These are phyloP conservation scores for Tenthredo mesomela DNA, from an alignment of 2,888 invertebrate species.

Conservation along the genomic window DNA sequence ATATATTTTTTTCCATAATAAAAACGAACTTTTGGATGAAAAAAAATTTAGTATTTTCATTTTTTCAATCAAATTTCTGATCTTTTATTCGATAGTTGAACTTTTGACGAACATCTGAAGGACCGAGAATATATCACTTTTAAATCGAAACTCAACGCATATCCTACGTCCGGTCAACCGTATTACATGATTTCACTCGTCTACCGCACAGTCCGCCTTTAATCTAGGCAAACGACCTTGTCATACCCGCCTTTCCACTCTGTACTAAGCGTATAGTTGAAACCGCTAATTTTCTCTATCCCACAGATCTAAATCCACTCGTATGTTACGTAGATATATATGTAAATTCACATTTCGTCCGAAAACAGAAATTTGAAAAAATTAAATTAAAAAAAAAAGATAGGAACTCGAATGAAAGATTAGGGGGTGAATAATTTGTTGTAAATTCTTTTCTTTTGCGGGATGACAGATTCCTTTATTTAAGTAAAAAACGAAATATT, in stretches of 20 bases:
- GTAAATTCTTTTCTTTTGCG: too few relatives aligned
- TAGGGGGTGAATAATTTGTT: too few relatives aligned
- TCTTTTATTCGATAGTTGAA: background rate
- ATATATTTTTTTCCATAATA: background rate
- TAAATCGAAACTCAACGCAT: background rate
- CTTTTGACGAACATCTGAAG: background rate
- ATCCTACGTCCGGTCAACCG: background rate
- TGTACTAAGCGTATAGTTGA: conserved; percentile 3
- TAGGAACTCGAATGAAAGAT: background rate
- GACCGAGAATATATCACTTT: background rate
- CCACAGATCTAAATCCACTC: background rate
- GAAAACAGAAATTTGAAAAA: background rate
- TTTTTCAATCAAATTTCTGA: background rate
- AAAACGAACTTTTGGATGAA: background rate
- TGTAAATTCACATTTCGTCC: background rate
- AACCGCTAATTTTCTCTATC: conserved; percentile 14
- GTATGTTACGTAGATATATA: background rate
- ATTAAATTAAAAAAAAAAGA: background rate
- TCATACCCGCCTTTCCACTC: conserved; percentile 36
- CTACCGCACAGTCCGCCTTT: conserved; percentile 7
- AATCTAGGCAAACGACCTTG: conserved; percentile 38
- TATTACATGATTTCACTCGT: background rate
- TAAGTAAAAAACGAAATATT: too few relatives aligned
- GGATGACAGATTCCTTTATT: too few relatives aligned
- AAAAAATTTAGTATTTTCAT: background rate